Base-by-base conservation (phyloP, 2,888 invertebrate species). In the Parnassius apollo region DNA sequence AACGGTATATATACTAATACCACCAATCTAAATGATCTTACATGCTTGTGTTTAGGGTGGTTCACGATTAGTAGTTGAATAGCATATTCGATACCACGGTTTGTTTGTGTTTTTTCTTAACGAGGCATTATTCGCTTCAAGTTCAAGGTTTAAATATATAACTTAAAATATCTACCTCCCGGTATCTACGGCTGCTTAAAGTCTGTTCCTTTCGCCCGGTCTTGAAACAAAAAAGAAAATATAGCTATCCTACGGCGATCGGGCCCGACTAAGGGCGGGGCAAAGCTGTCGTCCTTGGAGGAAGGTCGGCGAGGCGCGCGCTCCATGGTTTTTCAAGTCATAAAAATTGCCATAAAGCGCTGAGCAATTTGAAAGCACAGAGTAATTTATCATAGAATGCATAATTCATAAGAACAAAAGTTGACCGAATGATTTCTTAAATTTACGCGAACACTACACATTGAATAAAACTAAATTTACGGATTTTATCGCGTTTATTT, bases 331-430 rank as follows among this genome's bases (percentile, higher is more conserved):
- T 83, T 82, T 81, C 76, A 70, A 71, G 69, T 78, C 77, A 82
- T 82, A 81, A 86, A 85, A 82, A 80, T 81, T 77, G 74, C 75
- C 76, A 75, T 79, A 76, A 75, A 75, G 71, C 71, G 73, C 67
- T 68, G 71, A 72, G 70, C 77, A 72, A 74, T 71, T 71, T 74
- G 48, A 65, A 59, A 65, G 46, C 61, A 71, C 66, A 83, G 83
- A 77, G 72, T 74, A 78, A 65, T 67, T 66, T 68, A 61, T 45
- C 25, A 51, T 2, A 62, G 50, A 59, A 10, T 18, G 42, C 11
- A 44, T 54, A 13, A 54, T 54, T 48, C 22, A 11, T 13, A 12
- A 45, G 61, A 59, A 49, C 3, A 49, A 8, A 49, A n/a, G 3
- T 49, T 35, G 35, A 35, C 35, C 7, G 35, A 3, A n/a, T n/a